Base-by-base conservation (phyloP, 1,140 invertebrate species). In the Brachionus sp. region DNA sequence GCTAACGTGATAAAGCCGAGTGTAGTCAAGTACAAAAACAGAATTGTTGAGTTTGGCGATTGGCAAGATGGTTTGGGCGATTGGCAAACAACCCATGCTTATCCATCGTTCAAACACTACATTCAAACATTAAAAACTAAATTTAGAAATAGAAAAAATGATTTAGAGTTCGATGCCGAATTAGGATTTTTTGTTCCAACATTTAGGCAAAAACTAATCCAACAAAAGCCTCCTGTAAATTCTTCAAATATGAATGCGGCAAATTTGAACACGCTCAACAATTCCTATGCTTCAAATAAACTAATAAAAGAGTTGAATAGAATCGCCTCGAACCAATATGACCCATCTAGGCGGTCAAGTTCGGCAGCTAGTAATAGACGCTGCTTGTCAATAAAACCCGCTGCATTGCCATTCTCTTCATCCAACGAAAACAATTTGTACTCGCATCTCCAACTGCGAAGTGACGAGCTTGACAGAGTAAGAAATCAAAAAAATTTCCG, bases 161-260 rank as follows among this genome's bases (percentile, higher is more conserved):
- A 80, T 19, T 12, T 80, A 2, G 77, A 80, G 35, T 80, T 62
- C 12, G 62, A 66, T 42, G n/a, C 53, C 25, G 33, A 57, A 13
- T 37, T 80, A 10, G 77, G 77, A 25, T 62, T 80, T 80, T 66
- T 62, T 80, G 33, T 80, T 19, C 77, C 77, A 19, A n/a, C 57
- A 25, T 42, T 62, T 62, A 80, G 39, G n/a, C 19, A 16, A n/a
- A 66, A 39, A 80, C 10, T 12, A 13, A 25, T 33, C 12, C 77
- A 80, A 50, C 50, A 42, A 62, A 35, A 29, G 57, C 23, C 19
- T 1, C 50, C 35, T 7, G 16, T 39, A 70, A 70, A 70, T 23
- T 37, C 46, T 5, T 44, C 46, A 62, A 80, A 62, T 37, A 44
- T 53, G 42, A 75, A 75, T 23, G 16, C 37, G 19, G 42, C 19